These are phyloP conservation scores for Champsocephalus esox DNA, from an alignment of 2,797 vertebrate species.

Conservation along the genomic window DNA sequence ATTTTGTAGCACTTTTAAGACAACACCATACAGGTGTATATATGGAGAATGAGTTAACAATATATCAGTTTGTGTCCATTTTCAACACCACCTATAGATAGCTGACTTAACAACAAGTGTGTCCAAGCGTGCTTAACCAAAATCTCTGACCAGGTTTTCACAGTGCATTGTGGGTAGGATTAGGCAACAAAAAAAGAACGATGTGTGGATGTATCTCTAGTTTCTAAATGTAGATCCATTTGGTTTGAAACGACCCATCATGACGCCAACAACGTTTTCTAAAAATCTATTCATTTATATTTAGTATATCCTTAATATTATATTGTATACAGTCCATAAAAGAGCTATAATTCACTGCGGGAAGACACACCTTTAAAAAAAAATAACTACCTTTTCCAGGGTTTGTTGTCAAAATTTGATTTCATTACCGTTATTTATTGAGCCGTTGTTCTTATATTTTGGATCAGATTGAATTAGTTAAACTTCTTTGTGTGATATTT, in stretches of 20 bases:
- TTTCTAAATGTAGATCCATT: neutral
- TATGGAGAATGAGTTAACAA: no score
- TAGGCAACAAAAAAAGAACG: neutral
- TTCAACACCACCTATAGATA: no score
- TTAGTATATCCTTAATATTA: neutral
- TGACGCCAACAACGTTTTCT: neutral
- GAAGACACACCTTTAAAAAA: neutral
- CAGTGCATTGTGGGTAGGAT: neutral
- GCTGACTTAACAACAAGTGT: no score
- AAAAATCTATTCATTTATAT: neutral
- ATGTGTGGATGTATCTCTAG: neutral
- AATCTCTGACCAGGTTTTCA: no score
- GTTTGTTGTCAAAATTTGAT: constrained; percentile 19
- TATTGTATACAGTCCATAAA: no score
- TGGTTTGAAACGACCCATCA: neutral
- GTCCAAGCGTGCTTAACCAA: no score
- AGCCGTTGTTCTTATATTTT: neutral
- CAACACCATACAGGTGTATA: no score
- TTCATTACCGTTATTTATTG: neutral
- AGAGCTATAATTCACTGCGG: no score
- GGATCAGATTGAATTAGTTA: neutral
- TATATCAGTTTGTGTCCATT: no score
- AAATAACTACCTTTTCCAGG: neutral
- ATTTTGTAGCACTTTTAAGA: no score
- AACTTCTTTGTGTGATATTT: constrained; percentile 3